Evolutionary conservation across 2,888 invertebrate species (phyloP).

Genomic region (Melieria picta): DNA sequence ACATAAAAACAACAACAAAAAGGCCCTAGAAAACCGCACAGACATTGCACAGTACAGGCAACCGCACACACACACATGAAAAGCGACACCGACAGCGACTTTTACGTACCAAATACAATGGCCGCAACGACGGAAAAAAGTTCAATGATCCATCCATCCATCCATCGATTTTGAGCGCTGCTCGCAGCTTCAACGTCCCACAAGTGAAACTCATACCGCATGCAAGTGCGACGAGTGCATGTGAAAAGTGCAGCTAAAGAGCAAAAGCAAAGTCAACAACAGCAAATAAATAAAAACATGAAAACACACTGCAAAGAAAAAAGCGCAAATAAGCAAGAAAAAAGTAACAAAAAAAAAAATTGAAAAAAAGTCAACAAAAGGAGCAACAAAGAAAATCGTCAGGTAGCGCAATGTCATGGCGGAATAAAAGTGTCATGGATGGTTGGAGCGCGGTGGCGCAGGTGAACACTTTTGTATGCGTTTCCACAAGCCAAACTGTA

Average conservation of each 20-base stretch:
- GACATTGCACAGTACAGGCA: not conserved
- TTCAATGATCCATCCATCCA: not conserved
- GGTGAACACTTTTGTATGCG: too few relatives aligned
- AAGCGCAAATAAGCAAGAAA: not conserved
- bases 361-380: not conserved
- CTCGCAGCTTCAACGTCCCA: not conserved
- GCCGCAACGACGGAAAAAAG: not conserved
- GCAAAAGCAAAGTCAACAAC: too few relatives aligned
- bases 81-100: not conserved
- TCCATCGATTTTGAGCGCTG: not conserved
- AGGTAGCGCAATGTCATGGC: not conserved
- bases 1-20: not conserved
- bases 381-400: not conserved
- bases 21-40: not conserved
- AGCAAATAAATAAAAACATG: not conserved
- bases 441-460: not conserved
- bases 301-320: not conserved
- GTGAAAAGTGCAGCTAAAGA: not conserved
- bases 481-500: too few relatives aligned
- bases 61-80: not conserved
- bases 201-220: slow-evolving; percentile 2
- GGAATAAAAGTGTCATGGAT: slow-evolving; percentile 2
- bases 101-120: too few relatives aligned
- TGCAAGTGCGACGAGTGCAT: not conserved
- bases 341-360: not conserved